Percentiles rank a stretch among this genome's conserved stretches.
Conservation (phyloP, 2,888 invertebrate genomes). For the Polylopha cassiicola region DNA sequence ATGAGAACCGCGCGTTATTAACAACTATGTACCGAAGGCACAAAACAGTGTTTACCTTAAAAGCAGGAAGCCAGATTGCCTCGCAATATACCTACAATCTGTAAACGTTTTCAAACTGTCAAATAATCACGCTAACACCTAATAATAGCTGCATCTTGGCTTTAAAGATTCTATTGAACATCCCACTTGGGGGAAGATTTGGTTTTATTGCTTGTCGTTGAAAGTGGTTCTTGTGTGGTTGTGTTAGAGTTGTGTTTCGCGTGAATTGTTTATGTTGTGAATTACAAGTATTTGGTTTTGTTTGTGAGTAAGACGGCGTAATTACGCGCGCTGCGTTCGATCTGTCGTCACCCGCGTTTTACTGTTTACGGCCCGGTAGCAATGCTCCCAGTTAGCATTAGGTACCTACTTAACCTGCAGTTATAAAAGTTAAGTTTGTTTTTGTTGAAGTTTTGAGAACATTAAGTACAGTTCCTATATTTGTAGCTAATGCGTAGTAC, state of each 20-base stretch:
- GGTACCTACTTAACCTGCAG: constrained; percentile 46
- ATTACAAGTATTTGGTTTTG: constrained; percentile 47
- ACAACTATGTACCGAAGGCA: constrained; percentile 51
- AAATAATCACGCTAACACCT: constrained; percentile 74
- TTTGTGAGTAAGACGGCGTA: constrained; percentile 53
- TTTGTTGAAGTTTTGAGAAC: no score
- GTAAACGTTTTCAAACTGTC: constrained; percentile 77
- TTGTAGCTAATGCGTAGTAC: no score
- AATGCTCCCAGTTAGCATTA: constrained; percentile 50
- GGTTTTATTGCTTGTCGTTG: constrained; percentile 22
- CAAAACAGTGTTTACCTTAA: constrained; percentile 69
- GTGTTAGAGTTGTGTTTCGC: constrained; percentile 37
- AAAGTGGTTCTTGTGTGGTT: constrained; percentile 25
- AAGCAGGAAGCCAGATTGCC: constrained; percentile 74
- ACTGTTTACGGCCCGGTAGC: constrained; percentile 56
- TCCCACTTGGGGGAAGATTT: constrained; percentile 44
- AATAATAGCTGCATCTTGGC: constrained; percentile 69
- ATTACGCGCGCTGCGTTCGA: constrained; percentile 61
- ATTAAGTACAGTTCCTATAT: no score
- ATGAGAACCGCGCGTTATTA: constrained; percentile 49
- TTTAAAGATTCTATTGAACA: constrained; percentile 66
- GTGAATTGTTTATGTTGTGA: constrained; percentile 31
- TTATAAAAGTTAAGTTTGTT: no score
- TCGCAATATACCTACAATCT: constrained; percentile 63
- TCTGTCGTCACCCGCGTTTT: constrained; percentile 59